Base-by-base conservation (phyloP, 2,888 invertebrate genomes). In the Noctuana brunneofusca region DNA sequence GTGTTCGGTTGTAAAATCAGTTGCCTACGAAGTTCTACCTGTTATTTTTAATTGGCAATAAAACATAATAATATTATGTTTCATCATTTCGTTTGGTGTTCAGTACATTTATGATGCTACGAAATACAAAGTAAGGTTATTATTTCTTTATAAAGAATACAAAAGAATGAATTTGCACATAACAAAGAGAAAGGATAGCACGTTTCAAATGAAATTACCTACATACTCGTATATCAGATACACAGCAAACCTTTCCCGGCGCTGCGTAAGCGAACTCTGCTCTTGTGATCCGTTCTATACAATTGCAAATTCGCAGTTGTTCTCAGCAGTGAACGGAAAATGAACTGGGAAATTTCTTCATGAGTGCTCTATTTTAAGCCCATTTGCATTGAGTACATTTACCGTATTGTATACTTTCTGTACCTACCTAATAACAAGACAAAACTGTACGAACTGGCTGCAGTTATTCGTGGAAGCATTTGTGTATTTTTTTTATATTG, bases 161-260 rank as follows among this genome's bases (percentile, higher is more conserved):
- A 59, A 53, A 53, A 48, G 24, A 55, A 63, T 41, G 30, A 20
- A 63, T 41, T 48, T 8, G 38, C 54, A 59, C 57, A 56, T 52
- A 64, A 60, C 43, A 58, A 38, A 57, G 54, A 65, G 65, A 52
- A 57, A 64, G 32, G 49, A 55, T 54, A 53, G 46, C 48, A 54
- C 59, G 58, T 62, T 62, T 62, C 35, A 58, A 65, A 48, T 58
- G 16, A 58, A 57, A n/a, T n/a, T n/a, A n/a, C n/a, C n/a, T n/a
- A n/a, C n/a, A n/a, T n/a, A n/a, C n/a, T n/a, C 57, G 57, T 57
- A 54, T 53, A 62, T 65, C 54, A 35, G 53, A 53, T 60, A 59
- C 60, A 55, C 35, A 38, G 35, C 54, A 62, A 55, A 55, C 49
- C 59, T 59, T 53, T 53, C 32, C 12, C 46, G 41, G 18, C 22